Evolutionary conservation across 2,888 invertebrate species (phyloP), one percentile per base, ranked within the genome.

Genomic region (Xanthia icteritia): DNA sequence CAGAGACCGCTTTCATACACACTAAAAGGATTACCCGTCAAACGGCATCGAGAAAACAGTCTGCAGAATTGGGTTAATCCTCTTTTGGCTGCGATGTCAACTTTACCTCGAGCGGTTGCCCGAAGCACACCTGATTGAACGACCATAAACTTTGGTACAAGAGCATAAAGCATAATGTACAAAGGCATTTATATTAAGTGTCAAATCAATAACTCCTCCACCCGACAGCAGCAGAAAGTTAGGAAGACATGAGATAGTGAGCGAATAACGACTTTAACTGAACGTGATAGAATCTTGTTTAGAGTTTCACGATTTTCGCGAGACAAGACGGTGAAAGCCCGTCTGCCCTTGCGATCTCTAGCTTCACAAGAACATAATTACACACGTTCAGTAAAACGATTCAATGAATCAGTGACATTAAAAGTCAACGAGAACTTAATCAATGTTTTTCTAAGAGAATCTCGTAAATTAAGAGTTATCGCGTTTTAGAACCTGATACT

Each of bases 271-370:
- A 93, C 93, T 92, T 93, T 94, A 94, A 89, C 82, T 72, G 76
- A 86, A 88, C 82, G 90, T 79, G 82, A 85, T 91, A 93, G 87
- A 88, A 89, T 90, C 83, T 91, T 88, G 92, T 93, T 93, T 93
- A 88, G 90, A 86, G 88, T 88, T 84, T 86, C 85, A 80, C 84
- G 77, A 84, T 77, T 82, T 88, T 88, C 83, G 88, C 90, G 91
- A 93, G 92, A 93, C 93, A 92, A 92, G 93, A 90, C 91, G 93
- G 96, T 95, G 96, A 96, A 96, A 96, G 96, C 94, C 93, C 88
- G 94, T 93, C 93, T 94, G 94, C 95, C 95, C 94, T 95, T 94
- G 94, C 94, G 93, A 95, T 95, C 93, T 94, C 94, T 93, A 94
- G 92, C 92, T 94, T 90, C 89, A 92, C 92, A 93, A 94, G 93